Evolutionary conservation across 1,140 invertebrate species (phyloP).

Genomic region (Eumeta japonica): DNA sequence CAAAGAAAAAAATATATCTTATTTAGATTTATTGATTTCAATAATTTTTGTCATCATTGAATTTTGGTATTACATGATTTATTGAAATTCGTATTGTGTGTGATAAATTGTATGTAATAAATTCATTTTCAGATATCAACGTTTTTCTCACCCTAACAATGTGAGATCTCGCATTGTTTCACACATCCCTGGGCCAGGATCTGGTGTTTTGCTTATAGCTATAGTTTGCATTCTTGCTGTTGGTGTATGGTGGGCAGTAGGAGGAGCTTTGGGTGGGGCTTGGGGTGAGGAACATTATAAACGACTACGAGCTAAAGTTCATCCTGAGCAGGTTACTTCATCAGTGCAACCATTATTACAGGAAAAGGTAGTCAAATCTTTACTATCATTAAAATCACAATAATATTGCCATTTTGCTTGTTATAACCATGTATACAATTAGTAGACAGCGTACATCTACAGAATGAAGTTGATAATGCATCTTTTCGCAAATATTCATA

Average conservation of each 20-base stretch:
- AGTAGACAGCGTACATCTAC: too few species aligned
- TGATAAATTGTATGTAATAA: background rate
- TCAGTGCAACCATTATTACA: constrained; percentile 24
- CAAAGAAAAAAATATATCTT: too few species aligned
- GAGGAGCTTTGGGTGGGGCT: constrained; percentile 34
- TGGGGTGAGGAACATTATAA: constrained; percentile 54
- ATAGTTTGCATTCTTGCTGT: constrained; percentile 39
- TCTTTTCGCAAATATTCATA: too few species aligned
- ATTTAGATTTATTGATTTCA: too few species aligned
- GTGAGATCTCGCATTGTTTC: constrained; percentile 27
- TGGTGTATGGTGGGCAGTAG: constrained; percentile 46
- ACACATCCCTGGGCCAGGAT: constrained; percentile 27
- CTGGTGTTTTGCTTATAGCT: constrained; percentile 32
- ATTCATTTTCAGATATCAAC: constrained; percentile 33
- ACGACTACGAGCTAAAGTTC: constrained; percentile 46
- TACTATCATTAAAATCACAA: too few species aligned
- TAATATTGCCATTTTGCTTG: too few species aligned
- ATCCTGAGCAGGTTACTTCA: constrained; percentile 41
- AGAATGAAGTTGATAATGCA: too few species aligned
- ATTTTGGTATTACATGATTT: too few species aligned
- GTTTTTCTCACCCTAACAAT: constrained; percentile 36
- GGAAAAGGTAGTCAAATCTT: constrained; percentile 48
- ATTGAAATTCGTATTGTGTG: too few species aligned
- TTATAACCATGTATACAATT: too few species aligned
- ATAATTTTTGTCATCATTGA: too few species aligned